Evolutionary conservation across 2,113 vertebrate genomes (phyloP).

Genomic region (Coregonus clupeaformis): DNA sequence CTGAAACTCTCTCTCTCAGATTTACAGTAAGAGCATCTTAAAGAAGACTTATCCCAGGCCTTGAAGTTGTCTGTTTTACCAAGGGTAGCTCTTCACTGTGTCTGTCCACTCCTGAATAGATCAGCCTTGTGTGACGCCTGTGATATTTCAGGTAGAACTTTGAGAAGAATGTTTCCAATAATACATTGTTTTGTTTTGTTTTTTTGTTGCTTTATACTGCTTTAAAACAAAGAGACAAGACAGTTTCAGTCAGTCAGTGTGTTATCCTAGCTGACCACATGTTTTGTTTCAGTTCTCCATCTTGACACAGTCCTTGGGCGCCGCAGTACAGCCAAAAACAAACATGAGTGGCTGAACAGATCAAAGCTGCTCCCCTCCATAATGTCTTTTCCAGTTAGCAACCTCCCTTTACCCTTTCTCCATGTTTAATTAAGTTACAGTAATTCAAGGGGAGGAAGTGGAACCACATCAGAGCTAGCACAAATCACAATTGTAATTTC

Average conservation of each 20-base stretch:
- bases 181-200: constrained; percentile 16
- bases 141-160: background rate
- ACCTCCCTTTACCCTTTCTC: constrained; percentile 39
- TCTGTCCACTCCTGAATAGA: background rate
- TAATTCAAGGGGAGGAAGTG: constrained; percentile 48
- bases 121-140: background rate
- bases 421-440: constrained; percentile 59
- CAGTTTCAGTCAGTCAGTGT: constrained; percentile 17
- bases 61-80: constrained; percentile 11
- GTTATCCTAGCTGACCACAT: constrained; percentile 54
- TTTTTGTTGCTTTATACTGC: constrained; percentile 36
- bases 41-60: constrained; percentile 16
- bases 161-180: constrained; percentile 13
- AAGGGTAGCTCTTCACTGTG: background rate
- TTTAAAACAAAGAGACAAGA: constrained; percentile 26
- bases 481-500: constrained; percentile 30
- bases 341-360: constrained; percentile 52
- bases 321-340: constrained; percentile 42
- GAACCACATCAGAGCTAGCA: constrained; percentile 45
- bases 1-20: constrained; percentile 24
- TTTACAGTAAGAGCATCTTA: constrained; percentile 22
- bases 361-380: constrained; percentile 57
- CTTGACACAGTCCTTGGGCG: constrained; percentile 52
- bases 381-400: constrained; percentile 63
- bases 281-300: constrained; percentile 60